Conservation (phyloP, 1,140 invertebrate species). For the Drosophila kepulauana region DNA sequence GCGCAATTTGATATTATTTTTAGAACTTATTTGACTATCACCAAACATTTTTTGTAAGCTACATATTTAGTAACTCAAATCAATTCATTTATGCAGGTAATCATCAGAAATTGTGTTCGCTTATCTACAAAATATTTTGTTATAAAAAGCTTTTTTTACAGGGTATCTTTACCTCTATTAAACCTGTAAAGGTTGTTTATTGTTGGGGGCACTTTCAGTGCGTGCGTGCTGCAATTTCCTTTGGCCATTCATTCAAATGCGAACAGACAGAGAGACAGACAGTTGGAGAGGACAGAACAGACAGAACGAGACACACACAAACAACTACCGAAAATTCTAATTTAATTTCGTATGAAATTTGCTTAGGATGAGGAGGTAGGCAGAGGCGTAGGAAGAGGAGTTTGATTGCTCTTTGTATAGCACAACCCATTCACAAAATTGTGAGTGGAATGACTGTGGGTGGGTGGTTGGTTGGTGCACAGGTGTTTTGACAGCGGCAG, state of each 20-base stretch:
- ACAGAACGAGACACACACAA: slow-evolving; percentile 29
- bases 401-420: slow-evolving; percentile 45
- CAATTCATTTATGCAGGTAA: too few species aligned
- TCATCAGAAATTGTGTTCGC: too few species aligned
- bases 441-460: neutral
- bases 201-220: slow-evolving; percentile 44
- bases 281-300: slow-evolving; percentile 8
- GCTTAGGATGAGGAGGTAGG: slow-evolving; percentile 16
- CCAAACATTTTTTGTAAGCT: too few species aligned
- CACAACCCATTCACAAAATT: slow-evolving; percentile 20
- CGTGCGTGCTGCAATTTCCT: slow-evolving; percentile 76
- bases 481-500: slow-evolving; percentile 27
- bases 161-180: neutral
- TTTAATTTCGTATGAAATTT: slow-evolving; percentile 76
- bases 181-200: slow-evolving; percentile 4
- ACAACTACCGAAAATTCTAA: slow-evolving; percentile 72
- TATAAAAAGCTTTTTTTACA: neutral
- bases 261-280: slow-evolving; percentile 23
- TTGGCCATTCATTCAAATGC: slow-evolving; percentile 43
- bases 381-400: neutral
- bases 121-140: too few species aligned
- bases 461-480: neutral
- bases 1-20: too few species aligned
- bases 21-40: too few species aligned
- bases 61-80: too few species aligned